Conservation (phyloP, 1,140 invertebrate genomes). For the Drosophila burlai region DNA sequence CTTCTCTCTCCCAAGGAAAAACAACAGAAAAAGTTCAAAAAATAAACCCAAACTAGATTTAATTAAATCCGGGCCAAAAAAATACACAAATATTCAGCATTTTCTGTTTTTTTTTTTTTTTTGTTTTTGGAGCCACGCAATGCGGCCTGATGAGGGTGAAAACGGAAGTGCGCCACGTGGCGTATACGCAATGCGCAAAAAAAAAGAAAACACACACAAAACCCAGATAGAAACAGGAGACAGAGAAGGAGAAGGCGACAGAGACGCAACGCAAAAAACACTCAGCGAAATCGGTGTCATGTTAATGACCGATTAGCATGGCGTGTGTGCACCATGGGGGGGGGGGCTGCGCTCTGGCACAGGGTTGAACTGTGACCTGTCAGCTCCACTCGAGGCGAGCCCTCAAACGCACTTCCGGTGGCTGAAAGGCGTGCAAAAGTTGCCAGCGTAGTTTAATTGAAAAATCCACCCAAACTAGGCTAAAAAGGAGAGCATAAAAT, state of each 20-base stretch:
- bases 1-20: background rate
- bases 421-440: conserved; percentile 8
- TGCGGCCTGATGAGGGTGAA: conserved; percentile 14
- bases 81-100: conserved; percentile 38
- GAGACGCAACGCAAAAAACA: conserved; percentile 1
- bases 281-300: conserved; percentile 69
- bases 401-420: conserved; percentile 26
- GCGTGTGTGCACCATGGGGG: conserved; percentile 32
- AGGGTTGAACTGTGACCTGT: conserved; percentile 31
- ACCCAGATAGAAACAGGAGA: conserved; percentile 2
- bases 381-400: conserved; percentile 9
- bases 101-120: conserved; percentile 41
- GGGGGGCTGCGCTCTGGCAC: background rate
- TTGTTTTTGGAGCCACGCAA: conserved; percentile 32
- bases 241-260: background rate
- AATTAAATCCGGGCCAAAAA: conserved; percentile 40
- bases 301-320: conserved; percentile 75
- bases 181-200: conserved; percentile 58
- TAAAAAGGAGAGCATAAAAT: background rate
- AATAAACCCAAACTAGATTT: conserved; percentile 26
- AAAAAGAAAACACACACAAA: background rate
- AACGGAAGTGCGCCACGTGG: conserved; percentile 16
- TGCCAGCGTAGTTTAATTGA: conserved; percentile 2
- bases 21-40: background rate
- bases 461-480: background rate